Base-by-base conservation (phyloP, 2,888 invertebrate genomes). In the Julus scandinavius region DNA sequence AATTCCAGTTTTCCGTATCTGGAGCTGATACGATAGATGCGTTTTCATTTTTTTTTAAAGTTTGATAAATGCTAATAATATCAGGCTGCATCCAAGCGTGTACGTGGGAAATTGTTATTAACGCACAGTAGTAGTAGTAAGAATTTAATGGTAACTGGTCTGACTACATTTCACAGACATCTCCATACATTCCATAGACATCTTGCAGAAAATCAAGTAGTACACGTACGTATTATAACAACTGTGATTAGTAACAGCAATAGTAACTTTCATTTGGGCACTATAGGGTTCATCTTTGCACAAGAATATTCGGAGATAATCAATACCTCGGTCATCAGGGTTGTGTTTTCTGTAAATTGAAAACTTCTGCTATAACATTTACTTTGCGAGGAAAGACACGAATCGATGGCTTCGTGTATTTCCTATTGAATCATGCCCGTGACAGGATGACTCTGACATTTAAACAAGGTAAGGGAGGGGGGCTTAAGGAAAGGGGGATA, bases 341-440 rank as follows among this genome's bases (percentile, higher is more conserved):
- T 63, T 63, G 63, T 7, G 20, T 63, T 63, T 63, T 63, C 63
- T 4, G 20, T 1, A 63, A 13, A 29, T 9, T 29, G 72, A 63
- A 54, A 54, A 54, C 63, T 6, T 58, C 58, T 58, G 9, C 63
- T 63, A n/a, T 29, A 7, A 72, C 72, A 72, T 72, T 17, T 20
- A 20, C 63, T 20, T 15, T 5, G 20, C 7, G 13, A 63, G 20
- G 72, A 29, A 72, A 72, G 72, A 72, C 72, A 72, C 72, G 72
- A 72, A 72, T 72, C 29, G 29, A 29, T 72, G 72, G 72, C 29
- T 29, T 72, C 72, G 7, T 72, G 29, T 11, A 72, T 63, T 63
- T 72, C 72, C 29, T 72, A 72, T 72, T 80, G 38, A 80, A 80
- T 80, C 29, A 80, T 80, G 15, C 38, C 80, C 80, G 38, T 38